A percentile compares a stretch with the other conserved stretches of the same genome.
Conservation (phyloP, 2,113 vertebrate genomes). For the Cyphomyrus discorhynchus region DNA sequence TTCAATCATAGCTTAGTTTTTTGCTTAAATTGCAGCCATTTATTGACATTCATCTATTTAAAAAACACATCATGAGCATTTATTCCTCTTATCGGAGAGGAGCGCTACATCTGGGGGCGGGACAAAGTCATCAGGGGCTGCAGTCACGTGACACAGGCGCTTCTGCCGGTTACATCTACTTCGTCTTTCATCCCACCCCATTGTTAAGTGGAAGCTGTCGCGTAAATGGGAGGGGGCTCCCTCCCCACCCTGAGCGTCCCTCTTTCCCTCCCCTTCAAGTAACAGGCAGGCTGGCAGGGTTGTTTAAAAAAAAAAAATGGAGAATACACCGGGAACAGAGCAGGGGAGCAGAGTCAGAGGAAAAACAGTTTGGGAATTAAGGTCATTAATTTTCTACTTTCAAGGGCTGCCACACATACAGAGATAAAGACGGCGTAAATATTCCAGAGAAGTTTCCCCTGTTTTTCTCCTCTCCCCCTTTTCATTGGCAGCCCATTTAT, state of each 20-base stretch:
- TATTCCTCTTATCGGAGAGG: conserved; percentile 57
- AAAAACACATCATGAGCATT: conserved; percentile 49
- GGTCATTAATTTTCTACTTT: conserved; percentile 99
- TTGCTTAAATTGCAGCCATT: background rate
- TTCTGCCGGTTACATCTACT: conserved; percentile 97
- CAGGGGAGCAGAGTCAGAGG: conserved; percentile 80
- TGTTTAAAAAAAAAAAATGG: conserved; percentile 54
- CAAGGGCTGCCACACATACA: conserved; percentile 99
- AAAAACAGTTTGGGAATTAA: conserved; percentile 99
- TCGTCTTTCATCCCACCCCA: conserved; percentile 88
- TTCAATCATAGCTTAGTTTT: background rate
- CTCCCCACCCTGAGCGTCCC: conserved; percentile 66
- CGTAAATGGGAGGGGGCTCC: conserved; percentile 86
- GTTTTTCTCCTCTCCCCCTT: conserved; percentile 85
- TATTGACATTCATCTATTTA: conserved; percentile 26
- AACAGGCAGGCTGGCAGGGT: conserved; percentile 87
- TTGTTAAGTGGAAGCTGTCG: conserved; percentile 95
- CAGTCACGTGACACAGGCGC: conserved; percentile 61
- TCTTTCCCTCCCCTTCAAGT: conserved; percentile 73
- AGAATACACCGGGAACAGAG: conserved; percentile 79
- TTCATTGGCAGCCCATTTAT: conserved; percentile 99
- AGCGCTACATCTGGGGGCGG: conserved; percentile 54
- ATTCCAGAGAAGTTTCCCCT: conserved; percentile 97
- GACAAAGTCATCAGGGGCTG: conserved; percentile 46
- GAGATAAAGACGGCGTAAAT: conserved; percentile 99